These are phyloP conservation scores for Thysanoteuthis rhombus DNA, from an alignment of 2,888 invertebrate genomes.

Conservation along the genomic window DNA sequence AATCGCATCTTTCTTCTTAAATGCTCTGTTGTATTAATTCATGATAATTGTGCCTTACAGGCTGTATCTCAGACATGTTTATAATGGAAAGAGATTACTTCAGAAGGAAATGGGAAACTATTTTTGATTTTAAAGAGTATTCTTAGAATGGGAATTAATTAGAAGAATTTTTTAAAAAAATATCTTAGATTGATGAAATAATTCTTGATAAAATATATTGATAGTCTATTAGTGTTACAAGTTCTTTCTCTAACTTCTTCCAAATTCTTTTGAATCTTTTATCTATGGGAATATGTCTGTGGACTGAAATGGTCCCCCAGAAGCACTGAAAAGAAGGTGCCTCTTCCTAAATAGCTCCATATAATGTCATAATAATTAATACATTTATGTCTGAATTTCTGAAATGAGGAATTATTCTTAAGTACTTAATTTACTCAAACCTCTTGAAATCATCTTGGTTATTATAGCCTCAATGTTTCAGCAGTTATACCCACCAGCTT, in stretches of 20 bases:
- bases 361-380: too few relatives aligned
- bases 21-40: not conserved
- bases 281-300: not conserved
- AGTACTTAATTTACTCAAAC: too few relatives aligned
- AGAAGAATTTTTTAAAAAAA: not conserved
- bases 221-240: not conserved
- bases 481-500: too few relatives aligned
- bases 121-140: not conserved
- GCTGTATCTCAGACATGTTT: not conserved
- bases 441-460: too few relatives aligned
- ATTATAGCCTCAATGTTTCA: too few relatives aligned
- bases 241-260: not conserved
- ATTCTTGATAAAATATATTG: not conserved
- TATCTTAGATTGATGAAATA: not conserved
- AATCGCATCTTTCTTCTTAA: too few relatives aligned
- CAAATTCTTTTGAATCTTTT: not conserved
- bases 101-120: not conserved
- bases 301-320: too few relatives aligned
- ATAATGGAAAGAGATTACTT: not conserved
- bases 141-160: not conserved
- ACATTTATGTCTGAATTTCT: too few relatives aligned
- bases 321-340: too few relatives aligned
- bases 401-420: too few relatives aligned
- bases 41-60: not conserved
- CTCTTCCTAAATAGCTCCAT: too few relatives aligned